Evolutionary conservation across 2,797 vertebrate species (phyloP), one percentile per base, ranked within the genome.

Genomic region (Mormyrus hasselquistii): DNA sequence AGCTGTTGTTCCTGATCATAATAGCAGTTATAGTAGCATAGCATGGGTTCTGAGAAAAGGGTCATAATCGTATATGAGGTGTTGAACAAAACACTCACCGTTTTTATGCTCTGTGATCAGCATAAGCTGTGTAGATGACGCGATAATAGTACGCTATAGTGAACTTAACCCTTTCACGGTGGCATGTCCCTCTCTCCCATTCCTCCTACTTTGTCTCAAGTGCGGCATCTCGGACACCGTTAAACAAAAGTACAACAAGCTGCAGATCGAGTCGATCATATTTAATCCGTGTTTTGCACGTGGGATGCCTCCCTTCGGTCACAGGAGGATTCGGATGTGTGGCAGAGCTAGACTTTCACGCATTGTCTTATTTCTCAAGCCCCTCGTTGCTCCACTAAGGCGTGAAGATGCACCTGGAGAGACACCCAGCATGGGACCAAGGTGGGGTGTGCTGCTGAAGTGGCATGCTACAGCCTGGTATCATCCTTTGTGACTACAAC

Each of bases 1-100:
- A 90, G 83, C 86, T 87, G 55, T 79, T 87, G 83, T 90, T 84
- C 29, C 55, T 86, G 88, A 69, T 47, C 84, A 52, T n/a, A 86
- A 69, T 86, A 79, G 89, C 22, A n/a, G 62, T 86, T 85, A 29
- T 88, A 59, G 79, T 88, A 82, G 88, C 82, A 65, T 85, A 10
- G 38, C 25, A 85, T 44, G 5, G 10, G 69, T 86, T 62, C n/a
- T n/a, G 38, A 16, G 14, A 69, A 86, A 90, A 29, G 22, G n/a
- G 85, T 38, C 14, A 65, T 6, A 55, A 52, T 49, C 1, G 44
- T 22, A 44, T 8, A 38, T 50, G 19, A 52, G 49, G 41, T 41
- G 41, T 52, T 16, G 2, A 62, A 34, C 29, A 87, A 12, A 86
- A 59, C 10, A 57, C 19, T 55, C 19, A 55, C 38, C 83, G 16